A percentile compares a stretch with the other conserved stretches of the same genome.
Conservation (phyloP, 2,797 vertebrate species). For the Gambelia wislizenii region DNA sequence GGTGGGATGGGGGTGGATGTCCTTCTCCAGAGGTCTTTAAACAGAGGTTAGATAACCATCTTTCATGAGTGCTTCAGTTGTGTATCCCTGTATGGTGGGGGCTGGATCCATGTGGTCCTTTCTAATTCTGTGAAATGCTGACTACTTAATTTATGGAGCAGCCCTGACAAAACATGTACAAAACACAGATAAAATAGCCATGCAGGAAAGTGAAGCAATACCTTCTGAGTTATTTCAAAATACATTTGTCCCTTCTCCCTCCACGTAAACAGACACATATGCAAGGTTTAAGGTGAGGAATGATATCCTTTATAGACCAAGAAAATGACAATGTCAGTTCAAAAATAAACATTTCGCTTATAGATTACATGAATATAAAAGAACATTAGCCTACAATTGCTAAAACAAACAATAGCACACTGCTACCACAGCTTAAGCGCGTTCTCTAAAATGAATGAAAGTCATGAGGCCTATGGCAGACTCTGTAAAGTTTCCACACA, state of each 20-base stretch:
- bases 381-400: constrained; percentile 1
- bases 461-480: not conserved
- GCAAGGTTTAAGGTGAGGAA: constrained; percentile 2
- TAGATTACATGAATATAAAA: constrained; percentile 16
- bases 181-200: not conserved
- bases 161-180: not conserved
- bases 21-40: too few species aligned
- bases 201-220: not conserved
- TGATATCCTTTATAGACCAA: constrained; percentile 20
- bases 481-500: not conserved
- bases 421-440: not conserved
- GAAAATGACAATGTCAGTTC: constrained; percentile 22
- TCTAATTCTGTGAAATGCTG: too few species aligned
- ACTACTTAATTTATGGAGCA: not conserved
- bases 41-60: too few species aligned
- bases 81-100: accelerated
- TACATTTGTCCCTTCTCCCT: not conserved
- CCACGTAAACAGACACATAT: not conserved
- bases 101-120: too few species aligned
- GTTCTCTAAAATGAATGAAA: not conserved
- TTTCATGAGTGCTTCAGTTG: too few species aligned
- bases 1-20: too few species aligned
- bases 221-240: not conserved
- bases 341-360: constrained; percentile 13
- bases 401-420: constrained; percentile 1